Evolutionary conservation across 2,888 invertebrate genomes (phyloP), one percentile per base, ranked within the genome.

Genomic region (Epinotia brunnichana): DNA sequence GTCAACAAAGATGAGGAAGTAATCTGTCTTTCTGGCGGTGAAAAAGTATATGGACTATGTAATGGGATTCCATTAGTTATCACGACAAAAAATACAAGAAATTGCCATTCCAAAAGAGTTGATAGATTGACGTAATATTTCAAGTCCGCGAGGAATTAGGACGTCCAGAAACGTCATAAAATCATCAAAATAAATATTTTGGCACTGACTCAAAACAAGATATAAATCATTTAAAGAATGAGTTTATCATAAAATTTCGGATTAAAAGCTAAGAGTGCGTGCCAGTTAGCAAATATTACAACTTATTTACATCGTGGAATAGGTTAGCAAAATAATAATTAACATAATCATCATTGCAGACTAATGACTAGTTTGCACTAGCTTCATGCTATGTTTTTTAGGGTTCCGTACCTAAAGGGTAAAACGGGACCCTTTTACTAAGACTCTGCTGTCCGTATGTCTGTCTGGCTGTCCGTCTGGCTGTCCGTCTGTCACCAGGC

Each of bases 1-100:
- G 48, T 48, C n/a, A 48, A n/a, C 48, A 48, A 48, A 7, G 48
- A 48, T 48, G 15, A 48, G 48, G 48, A 48, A 48, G 48, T 5
- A 48, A 48, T 48, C 15, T n/a, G 48, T 48, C 48, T 44, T 15
- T 44, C 15, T 44, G 44, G 13, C 21, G 21, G 19, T 19, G 19
- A 15, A 61, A 61, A 61, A 61, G 41, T 44, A 61, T 44, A 61
- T 61, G 44, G 9, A 21, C 44, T 3, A 61, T 24, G 15, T 61
- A 61, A 61, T 61, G 61, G 61, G 61, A 41, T 4, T 9, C 0
- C 21, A 44, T 61, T 41, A 44, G 61, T 61, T 13, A 60, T 13
- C 13, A 9, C 5, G 13, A 19, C 19, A n/a, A 61, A 21, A 61
- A 39, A 57, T n/a, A 56, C 15, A 11, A 13, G 3, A 59, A 19